Conservation (phyloP, 2,113 vertebrate species). For the Ammodytes dubius region DNA sequence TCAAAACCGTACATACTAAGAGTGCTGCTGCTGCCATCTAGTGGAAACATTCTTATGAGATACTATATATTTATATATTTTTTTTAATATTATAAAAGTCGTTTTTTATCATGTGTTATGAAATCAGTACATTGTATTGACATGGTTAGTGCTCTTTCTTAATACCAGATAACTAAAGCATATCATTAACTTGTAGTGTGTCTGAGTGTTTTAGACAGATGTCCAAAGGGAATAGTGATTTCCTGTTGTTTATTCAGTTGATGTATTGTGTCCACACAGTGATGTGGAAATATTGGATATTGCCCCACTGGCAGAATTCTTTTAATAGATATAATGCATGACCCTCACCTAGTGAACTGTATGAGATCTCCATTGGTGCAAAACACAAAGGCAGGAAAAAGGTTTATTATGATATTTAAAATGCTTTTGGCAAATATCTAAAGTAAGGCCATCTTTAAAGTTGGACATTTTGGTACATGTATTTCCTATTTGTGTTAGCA, state of each 20-base stretch:
- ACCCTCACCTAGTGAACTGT: slow-evolving; percentile 17
- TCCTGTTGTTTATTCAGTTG: slow-evolving; percentile 50
- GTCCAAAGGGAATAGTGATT: slow-evolving; percentile 27
- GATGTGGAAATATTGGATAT: slow-evolving; percentile 7
- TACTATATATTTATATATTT: too few species aligned
- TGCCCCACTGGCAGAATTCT: neutral
- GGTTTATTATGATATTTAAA: neutral
- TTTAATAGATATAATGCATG: neutral
- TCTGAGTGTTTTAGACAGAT: slow-evolving; percentile 4
- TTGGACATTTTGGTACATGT: neutral
- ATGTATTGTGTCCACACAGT: neutral
- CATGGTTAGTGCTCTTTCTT: neutral
- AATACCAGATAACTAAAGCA: neutral
- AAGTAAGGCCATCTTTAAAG: too few species aligned
- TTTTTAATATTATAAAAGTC: too few species aligned
- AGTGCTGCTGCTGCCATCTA: too few species aligned
- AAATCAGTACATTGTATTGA: too few species aligned
- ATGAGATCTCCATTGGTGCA: neutral
- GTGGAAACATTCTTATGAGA: too few species aligned
- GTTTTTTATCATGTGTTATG: too few species aligned
- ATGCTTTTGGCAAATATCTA: too few species aligned
- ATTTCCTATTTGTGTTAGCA: neutral
- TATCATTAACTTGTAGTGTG: neutral
- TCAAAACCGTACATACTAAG: too few species aligned
- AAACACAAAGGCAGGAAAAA: slow-evolving; percentile 25